Evolutionary conservation across 2,797 vertebrate genomes (phyloP).

Genomic region (Ceyx erithaca): DNA sequence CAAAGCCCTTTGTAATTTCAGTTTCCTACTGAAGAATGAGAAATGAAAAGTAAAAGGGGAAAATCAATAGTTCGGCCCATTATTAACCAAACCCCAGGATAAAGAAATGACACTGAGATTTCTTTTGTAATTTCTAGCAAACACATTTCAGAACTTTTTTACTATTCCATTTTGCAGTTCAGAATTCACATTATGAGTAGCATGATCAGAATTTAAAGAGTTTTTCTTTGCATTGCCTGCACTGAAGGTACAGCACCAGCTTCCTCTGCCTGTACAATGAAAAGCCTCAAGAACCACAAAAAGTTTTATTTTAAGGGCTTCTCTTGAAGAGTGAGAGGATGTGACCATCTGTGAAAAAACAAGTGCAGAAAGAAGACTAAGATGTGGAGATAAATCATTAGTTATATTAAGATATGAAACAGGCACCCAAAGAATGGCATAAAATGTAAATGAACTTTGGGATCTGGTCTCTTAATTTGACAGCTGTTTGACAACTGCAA

Average conservation of each 20-base stretch:
- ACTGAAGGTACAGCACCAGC: not conserved
- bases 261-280: not conserved
- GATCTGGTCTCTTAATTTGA: slow-evolving; percentile 79
- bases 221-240: not conserved
- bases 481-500: slow-evolving; percentile 82
- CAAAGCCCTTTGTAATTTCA: slow-evolving; percentile 7
- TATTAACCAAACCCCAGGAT: not conserved
- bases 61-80: not conserved
- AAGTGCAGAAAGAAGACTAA: slow-evolving; percentile 41
- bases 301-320: slow-evolving; percentile 50
- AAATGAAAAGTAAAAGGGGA: not conserved
- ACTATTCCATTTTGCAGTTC: not conserved
- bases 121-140: not conserved
- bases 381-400: slow-evolving; percentile 69
- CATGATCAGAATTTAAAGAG: not conserved
- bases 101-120: not conserved
- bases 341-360: slow-evolving; percentile 63
- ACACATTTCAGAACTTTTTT: not conserved
- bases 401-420: slow-evolving; percentile 72
- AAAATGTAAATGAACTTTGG: slow-evolving; percentile 78
- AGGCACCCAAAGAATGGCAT: slow-evolving; percentile 67
- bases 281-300: not conserved
- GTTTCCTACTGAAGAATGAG: not conserved
- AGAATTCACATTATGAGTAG: not conserved
- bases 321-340: slow-evolving; percentile 36